Evolutionary conservation across 2,797 vertebrate genomes (phyloP).

Genomic region (Iguana delicatissima): DNA sequence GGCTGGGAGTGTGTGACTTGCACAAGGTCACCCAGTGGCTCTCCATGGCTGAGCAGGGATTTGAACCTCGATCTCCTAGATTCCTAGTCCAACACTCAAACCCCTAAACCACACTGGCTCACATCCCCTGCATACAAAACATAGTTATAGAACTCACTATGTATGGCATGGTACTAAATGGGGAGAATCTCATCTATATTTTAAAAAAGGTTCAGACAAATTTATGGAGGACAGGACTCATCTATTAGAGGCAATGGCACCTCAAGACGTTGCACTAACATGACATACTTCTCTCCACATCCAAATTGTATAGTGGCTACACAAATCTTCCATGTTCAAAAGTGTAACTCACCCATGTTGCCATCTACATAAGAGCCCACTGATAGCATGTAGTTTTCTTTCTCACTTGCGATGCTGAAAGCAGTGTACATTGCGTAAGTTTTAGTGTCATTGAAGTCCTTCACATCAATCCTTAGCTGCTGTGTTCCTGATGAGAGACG

Average conservation of each 20-base stretch:
- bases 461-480: conserved; percentile 46
- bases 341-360: conserved; percentile 44
- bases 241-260: neutral
- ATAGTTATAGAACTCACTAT: neutral
- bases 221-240: neutral
- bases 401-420: conserved; percentile 42
- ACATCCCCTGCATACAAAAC: neutral
- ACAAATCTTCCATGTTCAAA: neutral
- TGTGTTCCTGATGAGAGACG: conserved; percentile 34
- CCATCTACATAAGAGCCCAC: conserved; percentile 41
- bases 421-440: conserved; percentile 42
- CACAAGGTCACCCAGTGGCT: too few species aligned
- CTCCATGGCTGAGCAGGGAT: too few species aligned
- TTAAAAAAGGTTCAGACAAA: neutral
- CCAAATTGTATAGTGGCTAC: neutral
- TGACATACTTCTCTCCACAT: neutral
- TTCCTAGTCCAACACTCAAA: too few species aligned
- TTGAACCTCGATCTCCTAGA: too few species aligned
- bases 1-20: too few species aligned
- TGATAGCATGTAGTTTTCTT: conserved; percentile 35
- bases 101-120: too few species aligned
- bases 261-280: neutral
- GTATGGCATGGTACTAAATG: neutral
- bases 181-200: neutral
- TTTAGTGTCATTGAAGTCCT: conserved; percentile 29